Evolutionary conservation across 2,888 invertebrate species (phyloP).

Genomic region (Ectemnius cavifrons): DNA sequence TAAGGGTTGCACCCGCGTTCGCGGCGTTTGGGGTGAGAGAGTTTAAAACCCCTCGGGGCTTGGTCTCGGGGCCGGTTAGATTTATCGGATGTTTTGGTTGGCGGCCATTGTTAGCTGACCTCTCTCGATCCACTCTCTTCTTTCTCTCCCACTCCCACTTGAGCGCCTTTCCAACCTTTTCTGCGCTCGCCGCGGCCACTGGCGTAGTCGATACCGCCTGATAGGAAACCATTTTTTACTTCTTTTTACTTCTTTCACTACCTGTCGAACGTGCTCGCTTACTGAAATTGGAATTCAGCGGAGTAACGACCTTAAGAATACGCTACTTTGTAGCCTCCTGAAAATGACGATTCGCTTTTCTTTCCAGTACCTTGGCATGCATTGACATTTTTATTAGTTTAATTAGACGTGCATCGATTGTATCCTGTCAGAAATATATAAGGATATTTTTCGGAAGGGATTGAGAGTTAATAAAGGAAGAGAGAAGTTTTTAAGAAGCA

Average conservation of each 20-base stretch:
- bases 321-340: constrained; percentile 17
- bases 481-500: constrained; percentile 28
- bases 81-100: constrained; percentile 79
- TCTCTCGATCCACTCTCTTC: constrained; percentile 58
- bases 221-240: constrained; percentile 46
- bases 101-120: constrained; percentile 77
- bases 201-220: constrained; percentile 56
- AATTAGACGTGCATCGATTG: not conserved
- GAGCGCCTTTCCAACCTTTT: constrained; percentile 36
- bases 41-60: constrained; percentile 77
- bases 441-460: constrained; percentile 13
- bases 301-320: constrained; percentile 39
- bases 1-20: constrained; percentile 74
- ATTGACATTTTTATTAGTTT: not conserved
- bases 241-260: constrained; percentile 20
- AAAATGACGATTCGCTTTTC: not conserved
- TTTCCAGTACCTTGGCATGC: not conserved
- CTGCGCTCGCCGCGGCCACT: constrained; percentile 56
- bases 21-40: constrained; percentile 68
- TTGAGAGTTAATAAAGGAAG: constrained; percentile 45
- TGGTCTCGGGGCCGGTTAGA: constrained; percentile 77
- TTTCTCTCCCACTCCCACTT: not conserved
- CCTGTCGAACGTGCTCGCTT: constrained; percentile 28
- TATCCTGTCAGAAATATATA: not conserved
- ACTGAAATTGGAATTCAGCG: constrained; percentile 27